Percentiles rank a stretch among this genome's conserved stretches.
Conservation (phyloP, 2,888 invertebrate species). For the Busseola fusca region DNA sequence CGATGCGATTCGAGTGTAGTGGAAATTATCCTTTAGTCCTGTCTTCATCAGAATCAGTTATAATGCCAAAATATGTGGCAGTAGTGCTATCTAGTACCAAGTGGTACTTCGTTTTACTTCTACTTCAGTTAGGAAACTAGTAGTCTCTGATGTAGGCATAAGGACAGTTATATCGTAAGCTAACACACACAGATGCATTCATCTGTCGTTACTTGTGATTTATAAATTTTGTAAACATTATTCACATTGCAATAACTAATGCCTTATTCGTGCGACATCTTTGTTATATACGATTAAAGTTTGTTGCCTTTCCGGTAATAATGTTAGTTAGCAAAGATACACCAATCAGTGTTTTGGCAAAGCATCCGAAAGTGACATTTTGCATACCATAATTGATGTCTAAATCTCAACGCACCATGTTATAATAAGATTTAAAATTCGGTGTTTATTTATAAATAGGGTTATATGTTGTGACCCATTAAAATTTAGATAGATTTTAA, state of each 20-base stretch:
- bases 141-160: constrained; percentile 40
- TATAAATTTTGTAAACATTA: constrained; percentile 30
- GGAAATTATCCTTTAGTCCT: constrained; percentile 16
- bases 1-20: no score
- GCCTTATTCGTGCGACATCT: constrained; percentile 41
- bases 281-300: constrained; percentile 12
- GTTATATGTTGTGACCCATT: constrained; percentile 53
- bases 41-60: constrained; percentile 47
- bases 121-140: constrained; percentile 32
- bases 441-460: constrained; percentile 66
- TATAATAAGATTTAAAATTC: constrained; percentile 59
- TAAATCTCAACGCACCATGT: constrained; percentile 53
- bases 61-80: constrained; percentile 25
- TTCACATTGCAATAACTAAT: constrained; percentile 39
- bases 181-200: no score
- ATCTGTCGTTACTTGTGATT: constrained; percentile 31
- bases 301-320: constrained; percentile 17
- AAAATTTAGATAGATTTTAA: constrained; percentile 73
- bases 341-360: constrained; percentile 38
- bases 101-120: constrained; percentile 37
- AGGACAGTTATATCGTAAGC: constrained; percentile 51
- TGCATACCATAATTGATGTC: constrained; percentile 38
- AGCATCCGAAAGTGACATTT: constrained; percentile 55
- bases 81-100: constrained; percentile 30
- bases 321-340: constrained; percentile 22